Evolutionary conservation across 2,888 invertebrate species (phyloP).

Genomic region (Eilema depressum): DNA sequence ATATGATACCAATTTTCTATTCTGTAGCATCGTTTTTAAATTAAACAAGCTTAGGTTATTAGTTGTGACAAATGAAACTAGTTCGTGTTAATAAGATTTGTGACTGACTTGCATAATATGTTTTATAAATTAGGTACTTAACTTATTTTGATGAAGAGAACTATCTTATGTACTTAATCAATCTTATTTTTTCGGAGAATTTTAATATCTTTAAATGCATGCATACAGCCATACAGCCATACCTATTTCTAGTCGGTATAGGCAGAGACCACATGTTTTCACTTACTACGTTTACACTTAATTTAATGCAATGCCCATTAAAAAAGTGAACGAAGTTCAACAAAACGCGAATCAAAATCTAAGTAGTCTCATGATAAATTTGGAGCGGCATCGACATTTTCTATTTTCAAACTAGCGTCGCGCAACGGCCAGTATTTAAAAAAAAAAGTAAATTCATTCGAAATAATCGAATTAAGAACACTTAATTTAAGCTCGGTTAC

Average conservation of each 20-base stretch:
- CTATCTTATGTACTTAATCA: neutral
- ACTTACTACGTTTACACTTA: neutral
- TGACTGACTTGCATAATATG: neutral
- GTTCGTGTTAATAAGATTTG: neutral
- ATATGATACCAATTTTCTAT: neutral
- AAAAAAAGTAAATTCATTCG: slow-evolving; percentile 58
- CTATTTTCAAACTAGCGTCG: neutral
- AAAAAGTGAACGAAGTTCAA: neutral
- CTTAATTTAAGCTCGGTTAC: slow-evolving; percentile 76
- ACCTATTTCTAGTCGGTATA: neutral
- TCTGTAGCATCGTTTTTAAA: neutral
- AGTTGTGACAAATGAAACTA: neutral
- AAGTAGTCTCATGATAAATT: neutral
- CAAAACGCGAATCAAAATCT: too few species aligned
- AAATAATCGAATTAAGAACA: slow-evolving; percentile 77
- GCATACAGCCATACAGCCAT: too few species aligned
- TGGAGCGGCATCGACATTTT: neutral
- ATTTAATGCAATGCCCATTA: too few species aligned
- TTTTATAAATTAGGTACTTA: neutral
- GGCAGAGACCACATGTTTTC: neutral
- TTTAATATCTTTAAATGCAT: neutral
- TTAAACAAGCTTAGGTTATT: neutral
- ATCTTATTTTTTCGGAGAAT: neutral
- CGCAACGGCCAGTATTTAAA: neutral
- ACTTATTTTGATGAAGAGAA: too few species aligned